phyloP scores from a whole-genome alignment of 2,113 vertebrate species.

The Talpa occidentalis region DNA sequence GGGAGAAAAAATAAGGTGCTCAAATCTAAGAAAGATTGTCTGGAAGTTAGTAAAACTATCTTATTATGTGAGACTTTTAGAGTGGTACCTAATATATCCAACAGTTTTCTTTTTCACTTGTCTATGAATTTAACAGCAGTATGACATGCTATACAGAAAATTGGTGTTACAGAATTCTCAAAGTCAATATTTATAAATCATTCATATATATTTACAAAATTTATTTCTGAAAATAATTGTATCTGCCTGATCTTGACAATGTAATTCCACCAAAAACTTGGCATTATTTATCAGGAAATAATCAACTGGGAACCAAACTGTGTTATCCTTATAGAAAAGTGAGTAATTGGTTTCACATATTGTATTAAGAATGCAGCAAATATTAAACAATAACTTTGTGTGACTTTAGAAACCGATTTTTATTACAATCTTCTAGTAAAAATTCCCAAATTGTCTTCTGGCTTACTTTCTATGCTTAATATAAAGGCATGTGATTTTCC shows the following conservation, averaged over 20 bases:
- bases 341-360: not conserved
- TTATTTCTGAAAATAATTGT: constrained; percentile 30
- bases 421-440: constrained; percentile 57
- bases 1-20: not conserved
- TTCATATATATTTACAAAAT: not conserved
- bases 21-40: not conserved
- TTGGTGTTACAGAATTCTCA: not conserved
- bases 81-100: not conserved
- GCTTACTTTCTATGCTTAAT: not conserved
- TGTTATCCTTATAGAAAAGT: constrained; percentile 26
- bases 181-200: constrained; percentile 58
- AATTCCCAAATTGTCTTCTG: not conserved
- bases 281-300: constrained; percentile 7
- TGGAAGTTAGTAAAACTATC: not conserved
- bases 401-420: constrained; percentile 50
- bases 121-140: not conserved
- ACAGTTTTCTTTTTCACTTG: not conserved
- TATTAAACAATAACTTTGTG: not conserved
- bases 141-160: not conserved
- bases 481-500: not conserved
- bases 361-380: not conserved
- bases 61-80: not conserved
- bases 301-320: not conserved
- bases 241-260: not conserved
- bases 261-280: not conserved